These are phyloP conservation scores for Camponotus fellah DNA, from an alignment of 2,888 invertebrate species.

Conservation along the genomic window DNA sequence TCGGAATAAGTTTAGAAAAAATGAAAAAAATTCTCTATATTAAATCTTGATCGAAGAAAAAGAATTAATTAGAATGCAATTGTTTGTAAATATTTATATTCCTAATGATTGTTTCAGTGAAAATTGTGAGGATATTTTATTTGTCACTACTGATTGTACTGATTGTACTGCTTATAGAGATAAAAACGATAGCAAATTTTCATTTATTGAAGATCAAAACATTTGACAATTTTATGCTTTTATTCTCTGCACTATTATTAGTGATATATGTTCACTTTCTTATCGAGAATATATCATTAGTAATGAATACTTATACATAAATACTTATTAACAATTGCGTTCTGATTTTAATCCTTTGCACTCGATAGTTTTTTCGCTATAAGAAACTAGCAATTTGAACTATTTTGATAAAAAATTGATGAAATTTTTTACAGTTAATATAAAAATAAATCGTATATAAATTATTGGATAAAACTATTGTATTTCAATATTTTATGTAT, in stretches of 20 bases:
- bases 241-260: slow-evolving; percentile 4
- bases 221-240: slow-evolving; percentile 4
- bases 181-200: neutral
- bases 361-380: too few species aligned
- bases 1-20: neutral
- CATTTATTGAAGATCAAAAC: neutral
- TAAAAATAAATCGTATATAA: too few species aligned
- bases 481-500: too few species aligned
- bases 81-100: neutral
- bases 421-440: too few species aligned
- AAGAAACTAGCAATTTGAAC: too few species aligned
- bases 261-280: neutral
- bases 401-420: too few species aligned
- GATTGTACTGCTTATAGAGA: neutral
- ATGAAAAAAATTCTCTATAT: neutral
- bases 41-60: neutral
- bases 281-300: neutral
- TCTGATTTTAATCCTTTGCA: neutral
- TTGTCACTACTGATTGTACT: neutral
- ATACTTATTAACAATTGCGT: neutral
- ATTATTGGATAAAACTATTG: too few species aligned
- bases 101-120: neutral
- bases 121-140: neutral
- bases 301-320: neutral
- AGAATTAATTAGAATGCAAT: neutral